Conservation (phyloP, 2,113 vertebrate genomes). For the Neolamprologus modestus region DNA sequence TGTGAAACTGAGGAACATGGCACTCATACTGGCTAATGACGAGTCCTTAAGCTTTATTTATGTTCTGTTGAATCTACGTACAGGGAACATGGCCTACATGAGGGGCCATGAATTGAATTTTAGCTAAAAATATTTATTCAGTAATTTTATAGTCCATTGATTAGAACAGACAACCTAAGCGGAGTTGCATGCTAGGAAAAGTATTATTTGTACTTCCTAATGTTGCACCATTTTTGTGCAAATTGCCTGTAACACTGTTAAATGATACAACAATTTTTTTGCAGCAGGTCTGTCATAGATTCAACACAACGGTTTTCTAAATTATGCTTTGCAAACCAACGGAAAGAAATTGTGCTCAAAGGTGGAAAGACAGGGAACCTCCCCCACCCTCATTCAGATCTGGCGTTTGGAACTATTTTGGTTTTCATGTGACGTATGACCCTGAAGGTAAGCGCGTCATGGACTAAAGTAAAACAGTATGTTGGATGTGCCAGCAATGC, state of each 20-base stretch:
- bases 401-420: no score
- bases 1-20: neutral
- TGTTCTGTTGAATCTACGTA: neutral
- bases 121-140: neutral
- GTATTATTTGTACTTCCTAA: neutral
- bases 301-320: neutral
- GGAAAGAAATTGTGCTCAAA: neutral
- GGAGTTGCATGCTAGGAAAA: neutral
- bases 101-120: neutral
- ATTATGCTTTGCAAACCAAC: neutral
- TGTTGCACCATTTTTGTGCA: neutral
- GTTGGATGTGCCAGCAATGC: no score
- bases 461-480: no score
- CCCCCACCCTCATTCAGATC: no score
- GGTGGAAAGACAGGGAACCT: neutral
- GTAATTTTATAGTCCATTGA: neutral
- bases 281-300: neutral
- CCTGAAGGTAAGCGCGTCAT: no score
- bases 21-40: neutral
- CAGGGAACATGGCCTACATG: neutral
- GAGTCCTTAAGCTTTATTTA: neutral
- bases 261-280: neutral
- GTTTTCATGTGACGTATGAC: no score
- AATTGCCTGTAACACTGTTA: neutral
- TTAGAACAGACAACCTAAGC: no score